Evolutionary conservation across 2,888 invertebrate species (phyloP), one percentile per base, ranked within the genome.

Genomic region (Peribatodes rhomboidaria): DNA sequence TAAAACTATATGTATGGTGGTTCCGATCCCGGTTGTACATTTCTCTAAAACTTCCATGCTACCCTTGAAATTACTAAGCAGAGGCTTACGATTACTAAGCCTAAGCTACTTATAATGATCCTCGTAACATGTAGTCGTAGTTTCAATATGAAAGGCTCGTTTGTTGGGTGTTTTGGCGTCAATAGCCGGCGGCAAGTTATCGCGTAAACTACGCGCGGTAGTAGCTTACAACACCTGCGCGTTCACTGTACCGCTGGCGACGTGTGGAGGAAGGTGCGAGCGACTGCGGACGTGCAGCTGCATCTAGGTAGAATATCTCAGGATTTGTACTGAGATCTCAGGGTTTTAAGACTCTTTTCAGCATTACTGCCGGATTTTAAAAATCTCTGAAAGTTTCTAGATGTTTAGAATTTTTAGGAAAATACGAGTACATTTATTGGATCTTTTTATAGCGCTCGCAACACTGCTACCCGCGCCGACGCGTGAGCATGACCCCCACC

Each of bases 151-250:
- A 41, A 27, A 27, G 10, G 6, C 41, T 31, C 47, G 14, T 47
- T 27, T 14, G 47, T 31, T 14, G 14, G 13, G 14, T 47, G 27
- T 47, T 46, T 31, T 33, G 16, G 39, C 47, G 53, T 46, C 46
- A 63, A 58, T 53, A 27, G 39, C 41, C 20, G 46, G 27, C 42
- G 52, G 31, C 60, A 62, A 60, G 55, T 63, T 65, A 67, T 63
- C 66, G 44, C 54, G 64, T 52, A 53, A 61, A 59, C 61, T 60
- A 61, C 37, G 47, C 53, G 61, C 58, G 65, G 69, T 64, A 69
- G 64, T 60, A 61, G 47, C 50, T 37, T 53, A 61, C 61, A 61
- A 33, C 71, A 69, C 67, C 71, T 69, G 71, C 55, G 67, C 53
- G 56, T 49, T 61, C 57, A 39, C 57, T 20, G 20, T 31, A 41